These are phyloP conservation scores for Gavialis gangeticus DNA, from an alignment of 2,113 vertebrate genomes.

Conservation along the genomic window DNA sequence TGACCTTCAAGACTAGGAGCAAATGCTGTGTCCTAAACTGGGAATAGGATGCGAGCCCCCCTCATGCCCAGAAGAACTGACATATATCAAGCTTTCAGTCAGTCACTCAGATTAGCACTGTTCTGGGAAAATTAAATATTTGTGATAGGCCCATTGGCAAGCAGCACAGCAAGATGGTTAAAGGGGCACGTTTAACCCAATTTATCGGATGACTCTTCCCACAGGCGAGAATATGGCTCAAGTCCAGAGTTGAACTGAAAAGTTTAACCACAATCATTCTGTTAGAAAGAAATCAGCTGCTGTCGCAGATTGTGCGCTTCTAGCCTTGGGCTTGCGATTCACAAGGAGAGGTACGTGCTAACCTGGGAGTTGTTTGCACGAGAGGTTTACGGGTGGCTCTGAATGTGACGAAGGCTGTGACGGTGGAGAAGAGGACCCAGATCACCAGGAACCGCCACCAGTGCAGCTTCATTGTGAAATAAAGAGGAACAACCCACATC, in stretches of 20 bases:
- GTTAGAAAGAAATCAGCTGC: fast-evolving
- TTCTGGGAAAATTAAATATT: too few relatives aligned
- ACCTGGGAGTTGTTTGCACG: constrained; percentile 95
- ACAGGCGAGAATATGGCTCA: background rate
- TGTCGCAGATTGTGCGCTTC: background rate
- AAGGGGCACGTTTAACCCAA: background rate
- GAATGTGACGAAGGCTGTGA: constrained; percentile 95
- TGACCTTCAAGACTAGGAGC: fast-evolving
- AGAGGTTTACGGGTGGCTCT: constrained; percentile 95
- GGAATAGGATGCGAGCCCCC: background rate
- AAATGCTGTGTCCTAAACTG: fast-evolving
- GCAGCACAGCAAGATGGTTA: background rate
- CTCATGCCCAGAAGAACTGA: background rate
- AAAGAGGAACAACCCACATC: constrained; percentile 99
- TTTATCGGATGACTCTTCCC: background rate
- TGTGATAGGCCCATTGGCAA: background rate
- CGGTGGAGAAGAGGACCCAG: constrained; percentile 93
- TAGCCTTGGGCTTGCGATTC: background rate
- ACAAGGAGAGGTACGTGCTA: background rate
- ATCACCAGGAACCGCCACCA: constrained; percentile 98
- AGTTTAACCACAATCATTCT: background rate
- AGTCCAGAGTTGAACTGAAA: background rate
- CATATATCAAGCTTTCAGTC: background rate
- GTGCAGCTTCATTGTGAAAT: constrained; percentile 97
- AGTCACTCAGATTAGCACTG: too few relatives aligned